A percentile compares a stretch with the other conserved stretches of the same genome.
phyloP scores from a whole-genome alignment of 2,888 invertebrate species.

The Brachylomia viminalis region DNA sequence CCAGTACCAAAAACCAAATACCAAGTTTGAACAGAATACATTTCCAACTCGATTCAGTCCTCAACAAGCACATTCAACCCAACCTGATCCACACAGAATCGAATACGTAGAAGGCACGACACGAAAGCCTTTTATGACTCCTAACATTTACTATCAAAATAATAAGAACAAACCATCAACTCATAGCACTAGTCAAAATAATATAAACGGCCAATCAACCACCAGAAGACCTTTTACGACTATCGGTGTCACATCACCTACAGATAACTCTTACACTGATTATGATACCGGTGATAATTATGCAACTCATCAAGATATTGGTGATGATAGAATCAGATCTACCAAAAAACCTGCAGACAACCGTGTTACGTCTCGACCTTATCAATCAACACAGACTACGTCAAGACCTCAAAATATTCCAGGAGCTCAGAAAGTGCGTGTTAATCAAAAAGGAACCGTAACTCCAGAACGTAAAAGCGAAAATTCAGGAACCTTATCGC shows the following conservation, averaged over 20 bases:
- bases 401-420: slow-evolving; percentile 26
- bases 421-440: slow-evolving; percentile 1
- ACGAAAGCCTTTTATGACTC: slow-evolving; percentile 58
- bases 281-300: slow-evolving; percentile 50
- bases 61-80: slow-evolving; percentile 22
- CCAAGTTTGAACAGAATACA: slow-evolving; percentile 30
- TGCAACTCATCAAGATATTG: slow-evolving; percentile 25
- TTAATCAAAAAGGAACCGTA: slow-evolving; percentile 31
- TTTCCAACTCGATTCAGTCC: slow-evolving; percentile 53
- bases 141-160: slow-evolving; percentile 47
- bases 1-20: slow-evolving; percentile 49
- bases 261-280: slow-evolving; percentile 38
- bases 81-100: slow-evolving; percentile 13
- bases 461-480: background rate
- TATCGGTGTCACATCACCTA: slow-evolving; percentile 41
- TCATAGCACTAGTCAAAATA: slow-evolving; percentile 34
- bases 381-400: slow-evolving; percentile 20
- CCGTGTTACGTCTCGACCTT: slow-evolving; percentile 12
- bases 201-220: slow-evolving; percentile 15
- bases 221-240: slow-evolving; percentile 56
- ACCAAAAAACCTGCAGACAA: slow-evolving; percentile 5
- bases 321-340: slow-evolving; percentile 5
- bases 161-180: slow-evolving; percentile 9
- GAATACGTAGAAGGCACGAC: slow-evolving; percentile 32
- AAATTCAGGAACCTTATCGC: slow-evolving; percentile 13